A percentile compares a stretch with the other conserved stretches of the same genome.
Conservation (phyloP, 2,888 invertebrate species). For the Rhaphigaster nebulosa region DNA sequence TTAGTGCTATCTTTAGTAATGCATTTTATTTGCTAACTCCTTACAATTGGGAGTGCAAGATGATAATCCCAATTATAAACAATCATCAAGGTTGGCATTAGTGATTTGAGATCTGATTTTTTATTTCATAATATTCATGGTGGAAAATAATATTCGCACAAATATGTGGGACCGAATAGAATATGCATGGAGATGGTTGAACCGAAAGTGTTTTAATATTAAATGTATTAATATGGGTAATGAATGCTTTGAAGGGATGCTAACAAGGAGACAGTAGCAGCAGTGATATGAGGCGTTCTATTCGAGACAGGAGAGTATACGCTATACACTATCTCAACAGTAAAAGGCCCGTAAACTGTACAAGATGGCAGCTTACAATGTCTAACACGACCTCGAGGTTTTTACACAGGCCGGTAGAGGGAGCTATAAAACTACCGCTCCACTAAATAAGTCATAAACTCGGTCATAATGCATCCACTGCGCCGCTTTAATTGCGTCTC, state of each 20-base stretch:
- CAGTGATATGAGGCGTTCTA: constrained; percentile 33
- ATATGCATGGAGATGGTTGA: no score
- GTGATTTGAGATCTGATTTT: no score
- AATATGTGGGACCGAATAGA: no score
- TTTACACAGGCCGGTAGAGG: constrained; percentile 31
- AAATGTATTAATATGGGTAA: not conserved
- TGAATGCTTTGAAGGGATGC: not conserved
- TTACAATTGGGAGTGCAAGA: no score
- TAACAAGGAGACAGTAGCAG: not conserved
- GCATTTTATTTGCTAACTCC: no score
- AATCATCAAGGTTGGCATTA: no score
- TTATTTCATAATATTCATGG: no score
- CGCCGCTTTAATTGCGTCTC: constrained; percentile 51
- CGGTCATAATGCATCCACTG: constrained; percentile 47
- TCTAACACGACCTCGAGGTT: constrained; percentile 40
- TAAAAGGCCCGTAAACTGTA: constrained; percentile 42
- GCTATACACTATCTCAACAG: constrained; percentile 36
- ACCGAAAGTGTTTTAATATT: no score
- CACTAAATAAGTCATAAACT: constrained; percentile 56
- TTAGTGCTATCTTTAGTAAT: no score
- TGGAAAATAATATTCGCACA: no score
- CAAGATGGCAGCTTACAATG: constrained; percentile 44
- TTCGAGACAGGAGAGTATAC: not conserved
- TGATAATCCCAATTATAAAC: no score
- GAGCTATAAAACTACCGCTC: constrained; percentile 48